Base-by-base conservation (phyloP, 2,113 vertebrate species). In the Puffinus mauretanicus region DNA sequence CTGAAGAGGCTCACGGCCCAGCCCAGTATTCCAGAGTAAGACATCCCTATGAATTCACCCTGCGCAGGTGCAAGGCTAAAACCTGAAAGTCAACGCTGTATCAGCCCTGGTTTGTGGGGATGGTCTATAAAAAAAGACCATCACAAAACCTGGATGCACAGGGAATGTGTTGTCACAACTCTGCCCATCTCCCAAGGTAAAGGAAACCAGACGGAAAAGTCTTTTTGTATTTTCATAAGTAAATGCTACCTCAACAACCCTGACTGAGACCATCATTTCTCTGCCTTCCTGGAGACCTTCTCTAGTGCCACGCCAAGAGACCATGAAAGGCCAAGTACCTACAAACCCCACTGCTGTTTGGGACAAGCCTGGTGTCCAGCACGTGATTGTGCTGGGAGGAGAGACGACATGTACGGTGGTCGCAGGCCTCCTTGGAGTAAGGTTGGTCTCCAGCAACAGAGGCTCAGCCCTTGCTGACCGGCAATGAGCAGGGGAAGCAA, bases 101-200 rank as follows among this genome's bases (percentile, higher is more conserved):
- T 11, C 32, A 27, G 42, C 8, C 22, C 10, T 8, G 16, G n/a
- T 22, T 65, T 57, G 36, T 0, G 0, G 42, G 32, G 46, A 38
- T 34, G 40, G 4, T 34, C 27, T 13, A 1, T 55, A 16, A 62
- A 46, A 46, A 89, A 52, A 36, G 17, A 36, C 38, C 34, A 27
- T 30, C 58, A 14, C 46, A 32, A 47, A 78, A 27, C 40, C 21
- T 36, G 12, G 16, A 46, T 30, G 24, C 11, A 14, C 49, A 40
- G 36, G 7, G 70, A 57, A 51, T 1, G 0, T 26, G 16, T 49
- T 32, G 22, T 14, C 49, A 82, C 62, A 64, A 57, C 27, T 44
- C 62, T 57, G 36, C 29, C 51, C 49, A 61, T 10, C 6, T 40
- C 18, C 21, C 25, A 29, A 9, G 38, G 16, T 29, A 40, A 46